A percentile compares a stretch with the other conserved stretches of the same genome.
Conservation (phyloP, 1,140 invertebrate genomes). For the Hestina assimilis region DNA sequence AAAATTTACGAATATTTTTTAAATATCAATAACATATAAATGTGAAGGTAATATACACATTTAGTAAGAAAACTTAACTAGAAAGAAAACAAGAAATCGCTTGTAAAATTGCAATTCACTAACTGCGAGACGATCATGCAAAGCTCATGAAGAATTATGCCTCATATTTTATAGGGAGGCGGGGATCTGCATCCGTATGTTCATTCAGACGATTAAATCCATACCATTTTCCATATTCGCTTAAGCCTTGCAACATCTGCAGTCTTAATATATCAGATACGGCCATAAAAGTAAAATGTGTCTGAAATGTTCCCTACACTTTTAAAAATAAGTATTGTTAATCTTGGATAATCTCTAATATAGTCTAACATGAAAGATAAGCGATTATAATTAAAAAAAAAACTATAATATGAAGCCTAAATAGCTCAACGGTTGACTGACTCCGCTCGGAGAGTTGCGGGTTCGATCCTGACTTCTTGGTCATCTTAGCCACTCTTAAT, state of each 20-base stretch:
- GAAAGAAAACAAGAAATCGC: background rate
- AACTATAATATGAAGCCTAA: too few species aligned
- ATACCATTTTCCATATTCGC: conserved; percentile 26
- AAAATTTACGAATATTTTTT: too few species aligned
- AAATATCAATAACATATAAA: too few species aligned
- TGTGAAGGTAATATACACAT: too few species aligned
- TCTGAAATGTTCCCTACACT: background rate
- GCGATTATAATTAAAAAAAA: too few species aligned
- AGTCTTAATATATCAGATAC: conserved; percentile 21
- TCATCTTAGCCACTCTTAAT: too few species aligned
- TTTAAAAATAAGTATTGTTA: background rate
- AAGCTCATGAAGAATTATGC: conserved; percentile 28
- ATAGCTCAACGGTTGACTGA: too few species aligned
- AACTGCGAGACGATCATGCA: conserved; percentile 5
- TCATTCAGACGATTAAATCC: conserved; percentile 43
- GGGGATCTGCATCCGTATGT: conserved; percentile 37
- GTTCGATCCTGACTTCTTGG: too few species aligned
- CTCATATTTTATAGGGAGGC: conserved; percentile 34
- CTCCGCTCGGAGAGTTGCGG: too few species aligned
- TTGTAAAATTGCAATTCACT: conserved; percentile 3
- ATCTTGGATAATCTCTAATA: too few species aligned
- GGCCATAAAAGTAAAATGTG: background rate
- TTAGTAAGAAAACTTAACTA: too few species aligned
- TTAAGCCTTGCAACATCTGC: conserved; percentile 28
- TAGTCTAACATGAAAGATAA: too few species aligned